These are phyloP conservation scores for Tychaedon coryphoeus DNA, from an alignment of 2,113 vertebrate genomes.

Conservation along the genomic window DNA sequence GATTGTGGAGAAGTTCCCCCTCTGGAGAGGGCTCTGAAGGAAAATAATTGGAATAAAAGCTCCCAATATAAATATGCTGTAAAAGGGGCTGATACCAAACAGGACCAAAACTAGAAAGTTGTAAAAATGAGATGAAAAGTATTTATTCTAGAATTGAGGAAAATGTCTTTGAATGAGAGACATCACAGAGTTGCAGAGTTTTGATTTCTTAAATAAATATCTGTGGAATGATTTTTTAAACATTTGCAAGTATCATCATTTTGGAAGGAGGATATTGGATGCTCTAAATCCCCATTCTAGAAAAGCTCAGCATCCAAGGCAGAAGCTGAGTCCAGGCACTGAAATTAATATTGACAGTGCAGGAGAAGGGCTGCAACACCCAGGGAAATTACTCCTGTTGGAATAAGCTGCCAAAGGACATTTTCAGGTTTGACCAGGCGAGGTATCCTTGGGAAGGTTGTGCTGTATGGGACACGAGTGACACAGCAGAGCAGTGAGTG, in stretches of 20 bases:
- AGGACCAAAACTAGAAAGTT: background rate
- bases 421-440: rapidly evolving
- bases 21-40: background rate
- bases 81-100: background rate
- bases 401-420: background rate
- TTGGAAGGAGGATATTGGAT: background rate
- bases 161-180: background rate
- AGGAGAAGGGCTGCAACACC: background rate
- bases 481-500: rapidly evolving
- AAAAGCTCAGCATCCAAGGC: background rate
- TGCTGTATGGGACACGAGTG: rapidly evolving
- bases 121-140: background rate
- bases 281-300: background rate
- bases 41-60: background rate
- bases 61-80: background rate
- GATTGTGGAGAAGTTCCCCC: background rate
- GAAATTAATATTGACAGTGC: background rate
- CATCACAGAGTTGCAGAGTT: background rate
- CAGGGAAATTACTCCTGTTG: background rate
- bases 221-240: background rate
- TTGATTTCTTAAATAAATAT: background rate
- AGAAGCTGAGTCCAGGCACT: background rate
- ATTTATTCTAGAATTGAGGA: background rate
- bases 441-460: background rate
- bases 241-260: background rate